Evolutionary conservation across 2,797 vertebrate species (phyloP), one percentile per base, ranked within the genome.

Genomic region (Muraenolepis orangiensis): DNA sequence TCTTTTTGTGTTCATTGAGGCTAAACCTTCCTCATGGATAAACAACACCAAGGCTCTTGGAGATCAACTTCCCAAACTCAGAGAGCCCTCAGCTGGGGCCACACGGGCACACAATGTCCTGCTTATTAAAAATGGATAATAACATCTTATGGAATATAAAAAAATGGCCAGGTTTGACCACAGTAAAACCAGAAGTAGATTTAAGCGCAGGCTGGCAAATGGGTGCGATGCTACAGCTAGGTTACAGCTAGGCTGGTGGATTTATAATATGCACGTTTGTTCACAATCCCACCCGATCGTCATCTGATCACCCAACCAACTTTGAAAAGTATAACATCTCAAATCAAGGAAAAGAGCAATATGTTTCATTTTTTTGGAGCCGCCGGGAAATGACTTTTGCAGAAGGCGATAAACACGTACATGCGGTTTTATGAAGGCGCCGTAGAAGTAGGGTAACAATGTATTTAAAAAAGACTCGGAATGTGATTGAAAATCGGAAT

Each of bases 61-160:
- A 26, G 13, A 66, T 73, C 16, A 71, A 29, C 70, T 29, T 66
- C n/a, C 10, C 7, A 87, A 80, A 82, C 72, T 87, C 51, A 51
- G 20, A n/a, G 51, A 57, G 51, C 51, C 7, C 51, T 57, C 8
- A 20, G 51, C 20, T 10, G 2, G 20, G 20, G 20, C 10, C 51
- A 57, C 16, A n/a, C 51, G 10, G 18, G 20, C 6, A n/a, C 20
- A n/a, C 51, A 57, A 57, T 57, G 51, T n/a, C 57, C 20, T n/a
- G 51, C 51, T 23, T 11, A 6, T 57, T 2, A 57, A 23, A 57
- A 23, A 57, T 11, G 16, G 42, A 51, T 51, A 6, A 51, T 57
- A 23, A 57, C 20, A 57, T 23, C 23, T 57, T 8, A 20, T 51
- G 18, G 46, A 51, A 20, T 2, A 51, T 51, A 18, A 18, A 51